Evolutionary conservation across 2,797 vertebrate genomes (phyloP).

Genomic region (Protonibea diacanthus): DNA sequence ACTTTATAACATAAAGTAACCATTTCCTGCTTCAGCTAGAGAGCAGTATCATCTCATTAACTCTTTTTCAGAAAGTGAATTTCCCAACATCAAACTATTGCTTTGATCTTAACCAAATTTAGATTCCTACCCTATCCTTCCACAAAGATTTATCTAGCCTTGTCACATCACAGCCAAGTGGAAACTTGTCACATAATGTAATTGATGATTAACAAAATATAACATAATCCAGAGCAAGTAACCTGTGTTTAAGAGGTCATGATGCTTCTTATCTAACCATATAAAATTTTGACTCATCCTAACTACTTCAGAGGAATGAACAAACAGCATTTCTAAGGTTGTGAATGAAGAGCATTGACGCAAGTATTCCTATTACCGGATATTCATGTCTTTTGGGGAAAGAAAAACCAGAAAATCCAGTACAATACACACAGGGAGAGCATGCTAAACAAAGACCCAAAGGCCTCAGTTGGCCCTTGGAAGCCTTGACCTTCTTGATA

Average conservation of each 20-base stretch:
- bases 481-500: not conserved
- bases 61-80: too few relatives aligned
- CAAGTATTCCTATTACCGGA: not conserved
- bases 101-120: not conserved
- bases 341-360: not conserved
- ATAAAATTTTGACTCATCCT: not conserved
- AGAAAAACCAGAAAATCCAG: slow-evolving; percentile 21
- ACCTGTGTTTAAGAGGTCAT: not conserved
- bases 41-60: not conserved
- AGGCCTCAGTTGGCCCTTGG: not conserved
- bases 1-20: not conserved
- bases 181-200: not conserved
- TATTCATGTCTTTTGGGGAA: not conserved
- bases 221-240: not conserved
- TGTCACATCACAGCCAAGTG: not conserved
- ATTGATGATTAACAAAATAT: not conserved
- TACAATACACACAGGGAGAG: not conserved
- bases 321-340: not conserved
- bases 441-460: not conserved
- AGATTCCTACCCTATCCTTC: not conserved
- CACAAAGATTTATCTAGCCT: not conserved
- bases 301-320: slow-evolving; percentile 2
- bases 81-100: not conserved
- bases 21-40: not conserved
- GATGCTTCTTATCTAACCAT: not conserved